A percentile compares a stretch with the other conserved stretches of the same genome.
Evolutionary conservation across 64 coral and sea anemone genomes (phyloP).

Genomic region (Porites lutea): DNA sequence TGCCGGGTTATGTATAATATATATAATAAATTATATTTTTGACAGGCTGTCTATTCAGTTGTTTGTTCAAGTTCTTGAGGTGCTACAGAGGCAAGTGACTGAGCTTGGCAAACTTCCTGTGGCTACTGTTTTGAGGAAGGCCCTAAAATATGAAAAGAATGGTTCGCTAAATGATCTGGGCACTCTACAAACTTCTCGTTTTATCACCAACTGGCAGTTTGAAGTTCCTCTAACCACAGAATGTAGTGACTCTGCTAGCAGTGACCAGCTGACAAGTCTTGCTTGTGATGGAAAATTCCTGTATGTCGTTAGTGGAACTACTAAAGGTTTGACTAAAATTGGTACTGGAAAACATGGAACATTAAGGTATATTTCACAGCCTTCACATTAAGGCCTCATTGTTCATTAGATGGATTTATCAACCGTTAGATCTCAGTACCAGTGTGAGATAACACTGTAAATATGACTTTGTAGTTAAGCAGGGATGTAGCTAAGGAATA

Average conservation of each 20-base stretch:
- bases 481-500: no score
- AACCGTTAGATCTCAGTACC: no score
- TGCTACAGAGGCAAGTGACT: conserved; percentile 40
- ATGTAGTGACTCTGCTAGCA: background rate
- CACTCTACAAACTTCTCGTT: conserved; percentile 48
- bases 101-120: conserved; percentile 23
- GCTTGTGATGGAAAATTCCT: conserved; percentile 76
- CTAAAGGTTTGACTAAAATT: conserved; percentile 67
- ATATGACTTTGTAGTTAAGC: no score
- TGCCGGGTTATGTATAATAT: no score
- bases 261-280: conserved; percentile 55
- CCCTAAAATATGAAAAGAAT: conserved; percentile 27
- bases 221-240: background rate
- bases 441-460: no score
- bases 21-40: background rate
- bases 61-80: conserved; percentile 61
- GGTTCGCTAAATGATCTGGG: conserved; percentile 6
- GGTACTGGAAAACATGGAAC: conserved; percentile 72
- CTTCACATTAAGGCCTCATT: background rate
- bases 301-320: conserved; percentile 29
- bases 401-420: no score
- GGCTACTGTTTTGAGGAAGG: background rate
- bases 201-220: conserved; percentile 49
- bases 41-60: conserved; percentile 34
- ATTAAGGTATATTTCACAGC: conserved; percentile 44